Evolutionary conservation across 2,888 invertebrate genomes (phyloP).

Genomic region (Sinohyriopsis cumingii): DNA sequence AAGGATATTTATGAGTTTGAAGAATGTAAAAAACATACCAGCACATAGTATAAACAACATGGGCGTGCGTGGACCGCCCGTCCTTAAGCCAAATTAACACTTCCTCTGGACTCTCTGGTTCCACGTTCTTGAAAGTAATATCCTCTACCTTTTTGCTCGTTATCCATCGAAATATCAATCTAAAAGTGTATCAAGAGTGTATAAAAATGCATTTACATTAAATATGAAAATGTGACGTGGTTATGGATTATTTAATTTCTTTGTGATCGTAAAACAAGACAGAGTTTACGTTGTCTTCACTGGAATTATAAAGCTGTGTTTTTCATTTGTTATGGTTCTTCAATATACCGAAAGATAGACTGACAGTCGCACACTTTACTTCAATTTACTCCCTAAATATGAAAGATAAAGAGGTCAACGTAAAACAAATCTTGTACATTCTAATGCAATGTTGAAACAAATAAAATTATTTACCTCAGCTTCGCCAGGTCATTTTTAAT

Average conservation of each 20-base stretch:
- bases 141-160: slow-evolving; percentile 42
- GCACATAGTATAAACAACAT: slow-evolving; percentile 48
- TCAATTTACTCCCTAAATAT: too few species aligned
- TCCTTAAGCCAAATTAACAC: slow-evolving; percentile 36
- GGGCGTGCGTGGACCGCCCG: slow-evolving; percentile 44
- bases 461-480: slow-evolving; percentile 32
- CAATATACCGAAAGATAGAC: too few species aligned
- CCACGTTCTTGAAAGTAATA: slow-evolving; percentile 34
- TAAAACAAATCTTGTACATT: neutral
- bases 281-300: too few species aligned
- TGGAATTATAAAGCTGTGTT: too few species aligned
- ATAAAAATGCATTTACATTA: too few species aligned
- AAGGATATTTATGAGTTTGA: too few species aligned
- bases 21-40: slow-evolving; percentile 24
- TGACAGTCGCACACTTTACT: too few species aligned
- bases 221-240: too few species aligned
- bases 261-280: too few species aligned
- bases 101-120: slow-evolving; percentile 46
- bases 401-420: too few species aligned
- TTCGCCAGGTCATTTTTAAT: slow-evolving; percentile 42
- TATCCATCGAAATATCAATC: slow-evolving; percentile 49
- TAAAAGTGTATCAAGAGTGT: slow-evolving; percentile 6
- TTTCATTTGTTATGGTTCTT: too few species aligned
- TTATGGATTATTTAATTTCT: too few species aligned
- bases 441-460: neutral